These are phyloP conservation scores for Carcharodon carcharias DNA, from an alignment of 2,797 vertebrate genomes.

Conservation along the genomic window DNA sequence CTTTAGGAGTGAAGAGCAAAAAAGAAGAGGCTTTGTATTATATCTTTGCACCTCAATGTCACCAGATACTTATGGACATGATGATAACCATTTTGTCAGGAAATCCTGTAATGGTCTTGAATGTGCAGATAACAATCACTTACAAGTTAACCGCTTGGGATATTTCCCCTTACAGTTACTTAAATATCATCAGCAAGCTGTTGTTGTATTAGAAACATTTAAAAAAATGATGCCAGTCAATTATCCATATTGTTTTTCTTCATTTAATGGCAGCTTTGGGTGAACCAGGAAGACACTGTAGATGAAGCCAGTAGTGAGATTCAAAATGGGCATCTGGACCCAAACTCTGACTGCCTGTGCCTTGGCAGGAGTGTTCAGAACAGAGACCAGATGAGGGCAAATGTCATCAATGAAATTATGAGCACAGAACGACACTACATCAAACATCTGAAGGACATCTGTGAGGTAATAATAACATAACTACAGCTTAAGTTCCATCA, in stretches of 20 bases:
- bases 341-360: slow-evolving; percentile 88
- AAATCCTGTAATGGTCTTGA: neutral
- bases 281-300: slow-evolving; percentile 90
- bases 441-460: slow-evolving; percentile 96
- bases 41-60: neutral
- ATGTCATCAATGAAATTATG: slow-evolving; percentile 99
- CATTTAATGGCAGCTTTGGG: slow-evolving; percentile 73
- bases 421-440: slow-evolving; percentile 96
- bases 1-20: neutral
- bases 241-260: slow-evolving; percentile 42
- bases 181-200: neutral
- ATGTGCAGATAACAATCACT: neutral
- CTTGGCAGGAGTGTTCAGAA: slow-evolving; percentile 89
- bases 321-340: slow-evolving; percentile 91
- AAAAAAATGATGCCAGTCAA: neutral
- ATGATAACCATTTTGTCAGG: neutral
- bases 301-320: slow-evolving; percentile 91
- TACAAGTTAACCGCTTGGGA: neutral
- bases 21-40: neutral
- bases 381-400: slow-evolving; percentile 98
- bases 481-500: neutral
- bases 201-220: neutral
- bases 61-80: neutral
- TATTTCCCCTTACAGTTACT: neutral
- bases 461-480: slow-evolving; percentile 65